phyloP scores from a whole-genome alignment of 2,888 invertebrate species.

The Neria commutata region DNA sequence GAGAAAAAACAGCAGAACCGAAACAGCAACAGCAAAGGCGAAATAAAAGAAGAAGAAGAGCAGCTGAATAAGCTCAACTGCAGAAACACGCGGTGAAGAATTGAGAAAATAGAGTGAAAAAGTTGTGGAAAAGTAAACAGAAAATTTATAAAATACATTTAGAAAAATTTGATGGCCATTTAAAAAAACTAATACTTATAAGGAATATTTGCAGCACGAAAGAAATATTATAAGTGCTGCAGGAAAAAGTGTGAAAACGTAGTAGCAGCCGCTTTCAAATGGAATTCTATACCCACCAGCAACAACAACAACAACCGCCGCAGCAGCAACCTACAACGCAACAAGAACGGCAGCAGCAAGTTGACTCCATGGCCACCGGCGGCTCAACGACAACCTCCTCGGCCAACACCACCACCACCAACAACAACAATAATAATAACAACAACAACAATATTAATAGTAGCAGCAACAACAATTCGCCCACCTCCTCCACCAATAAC shows the following conservation, averaged over 20 bases:
- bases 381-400: conserved; percentile 19
- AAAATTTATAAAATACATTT: not conserved
- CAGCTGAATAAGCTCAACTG: conserved; percentile 21
- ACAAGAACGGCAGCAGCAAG: conserved; percentile 29
- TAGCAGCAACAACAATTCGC: conserved; percentile 46
- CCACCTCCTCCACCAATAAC: conserved; percentile 44
- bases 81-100: conserved; percentile 27
- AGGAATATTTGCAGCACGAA: not conserved
- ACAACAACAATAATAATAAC: conserved; percentile 26
- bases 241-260: not conserved
- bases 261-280: conserved; percentile 19
- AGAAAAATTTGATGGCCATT: not conserved
- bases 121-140: conserved; percentile 18
- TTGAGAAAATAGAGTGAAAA: conserved; percentile 8
- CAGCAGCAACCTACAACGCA: conserved; percentile 28
- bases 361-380: conserved; percentile 44
- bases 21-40: conserved; percentile 20
- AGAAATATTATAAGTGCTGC: not conserved
- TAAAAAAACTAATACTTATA: no score
- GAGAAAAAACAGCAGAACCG: conserved; percentile 12
- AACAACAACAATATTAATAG: conserved; percentile 32
- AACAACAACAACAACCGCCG: conserved; percentile 22
- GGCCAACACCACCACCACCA: conserved; percentile 27
- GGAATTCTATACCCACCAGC: conserved; percentile 30
- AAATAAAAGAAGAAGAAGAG: conserved; percentile 38